phyloP scores from a whole-genome alignment of 2,797 vertebrate species.

The Propithecus perrieri region DNA sequence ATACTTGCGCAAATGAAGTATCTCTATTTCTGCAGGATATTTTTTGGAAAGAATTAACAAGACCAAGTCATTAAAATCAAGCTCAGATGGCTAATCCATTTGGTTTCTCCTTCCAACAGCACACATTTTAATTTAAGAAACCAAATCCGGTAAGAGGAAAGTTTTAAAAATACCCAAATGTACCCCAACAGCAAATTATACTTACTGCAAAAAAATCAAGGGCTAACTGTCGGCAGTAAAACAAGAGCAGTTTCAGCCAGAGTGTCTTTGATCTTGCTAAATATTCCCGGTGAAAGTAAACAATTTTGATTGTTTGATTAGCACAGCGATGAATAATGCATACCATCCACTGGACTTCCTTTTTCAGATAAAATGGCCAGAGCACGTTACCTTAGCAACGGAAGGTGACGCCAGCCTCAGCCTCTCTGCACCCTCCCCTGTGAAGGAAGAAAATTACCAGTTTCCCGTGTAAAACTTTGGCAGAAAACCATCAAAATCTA shows the following conservation, averaged over 20 bases:
- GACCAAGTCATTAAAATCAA: constrained; percentile 64
- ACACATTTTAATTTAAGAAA: constrained; percentile 76
- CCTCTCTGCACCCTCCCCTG: constrained; percentile 79
- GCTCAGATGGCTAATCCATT: constrained; percentile 56
- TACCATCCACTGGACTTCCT: constrained; percentile 86
- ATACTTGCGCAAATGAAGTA: constrained; percentile 36
- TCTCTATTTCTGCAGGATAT: constrained; percentile 63
- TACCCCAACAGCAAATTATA: constrained; percentile 79
- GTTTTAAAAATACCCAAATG: constrained; percentile 77
- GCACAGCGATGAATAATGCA: constrained; percentile 88
- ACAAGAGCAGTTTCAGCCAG: constrained; percentile 80
- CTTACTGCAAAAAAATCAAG: constrained; percentile 82
- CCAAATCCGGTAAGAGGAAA: constrained; percentile 74
- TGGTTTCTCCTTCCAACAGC: constrained; percentile 1
- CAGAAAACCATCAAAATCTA: constrained; percentile 58
- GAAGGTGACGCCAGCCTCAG: constrained; percentile 87
- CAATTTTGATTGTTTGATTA: constrained; percentile 88
- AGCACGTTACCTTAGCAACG: constrained; percentile 89
- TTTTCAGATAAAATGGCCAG: constrained; percentile 88
- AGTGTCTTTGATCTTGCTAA: constrained; percentile 84
- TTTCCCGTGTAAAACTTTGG: constrained; percentile 84
- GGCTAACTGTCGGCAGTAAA: constrained; percentile 58
- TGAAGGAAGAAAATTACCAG: constrained; percentile 81
- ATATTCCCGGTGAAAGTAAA: constrained; percentile 85
- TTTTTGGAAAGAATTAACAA: constrained; percentile 44